Evolutionary conservation across 2,888 invertebrate species (phyloP).

Genomic region (Branchipolynoe longqiensis): DNA sequence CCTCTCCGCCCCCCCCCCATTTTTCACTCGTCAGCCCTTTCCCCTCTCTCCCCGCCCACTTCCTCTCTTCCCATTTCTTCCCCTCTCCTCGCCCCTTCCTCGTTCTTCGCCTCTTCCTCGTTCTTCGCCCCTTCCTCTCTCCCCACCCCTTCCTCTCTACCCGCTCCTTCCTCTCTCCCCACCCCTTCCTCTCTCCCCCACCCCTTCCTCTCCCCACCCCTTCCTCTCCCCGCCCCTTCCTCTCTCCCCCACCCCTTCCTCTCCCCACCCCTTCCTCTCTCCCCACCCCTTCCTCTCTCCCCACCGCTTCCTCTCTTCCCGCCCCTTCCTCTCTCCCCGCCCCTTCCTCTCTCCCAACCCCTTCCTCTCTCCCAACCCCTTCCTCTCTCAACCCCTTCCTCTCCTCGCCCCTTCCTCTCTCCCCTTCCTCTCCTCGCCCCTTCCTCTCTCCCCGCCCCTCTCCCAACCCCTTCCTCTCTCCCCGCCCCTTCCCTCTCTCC

Average conservation of each 20-base stretch:
- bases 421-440: neutral
- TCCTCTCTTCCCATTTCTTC: too few relatives aligned
- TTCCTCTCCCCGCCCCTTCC: neutral
- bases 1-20: too few relatives aligned
- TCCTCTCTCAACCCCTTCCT: neutral
- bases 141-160: neutral
- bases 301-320: neutral
- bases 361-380: neutral
- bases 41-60: too few relatives aligned
- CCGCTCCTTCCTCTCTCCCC: neutral
- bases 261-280: neutral
- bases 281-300: neutral
- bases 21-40: too few relatives aligned
- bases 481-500: neutral
- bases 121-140: too few relatives aligned
- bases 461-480: neutral
- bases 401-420: neutral
- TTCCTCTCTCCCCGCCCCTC: constrained; percentile 10
- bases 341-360: neutral
- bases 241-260: neutral
- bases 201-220: too few relatives aligned
- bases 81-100: too few relatives aligned
- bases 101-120: too few relatives aligned
- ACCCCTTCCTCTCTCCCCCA: too few relatives aligned
- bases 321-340: neutral